Evolutionary conservation across 2,113 vertebrate genomes (phyloP), one percentile per base, ranked within the genome.

Genomic region (Notiomystis cincta): DNA sequence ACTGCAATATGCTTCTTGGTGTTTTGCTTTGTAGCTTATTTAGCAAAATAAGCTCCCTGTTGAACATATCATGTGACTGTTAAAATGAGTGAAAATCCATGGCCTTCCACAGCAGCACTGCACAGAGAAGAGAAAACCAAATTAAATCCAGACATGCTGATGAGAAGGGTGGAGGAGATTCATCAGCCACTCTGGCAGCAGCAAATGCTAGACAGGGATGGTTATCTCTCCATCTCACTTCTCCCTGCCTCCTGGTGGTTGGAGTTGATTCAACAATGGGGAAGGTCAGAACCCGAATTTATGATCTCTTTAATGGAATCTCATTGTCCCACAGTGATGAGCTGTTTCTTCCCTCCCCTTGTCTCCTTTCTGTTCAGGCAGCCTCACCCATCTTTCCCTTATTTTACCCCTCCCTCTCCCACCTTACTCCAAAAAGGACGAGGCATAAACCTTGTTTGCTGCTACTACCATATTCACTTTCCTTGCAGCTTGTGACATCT

Each of bases 21-120:
- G 90, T 90, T 96, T 95, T 96, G 71, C 90, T 94, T 89, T 93
- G 65, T 84, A 95, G 89, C 83, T 84, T 94, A 89, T 93, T 97
- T 92, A 90, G 92, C 64, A 93, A 90, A 95, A 89, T 84, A 94
- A 90, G 67, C 65, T 95, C 80, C 72, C 80, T 71, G 45, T 75
- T 90, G 90, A 87, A 87, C 90, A 79, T 42, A 78, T 94, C 88
- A 96, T 56, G 64, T 92, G 93, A 82, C 93, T 95, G 35, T 69
- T 71, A 78, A 92, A 94, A 90, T 87, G 57, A 96, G 65, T 90
- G 79, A 93, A 96, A 92, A 93, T 86, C 58, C 76, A 56, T 20
- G 71, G 69, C 33, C 47, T 93, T 94, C 81, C 66, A 82, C 53
- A 87, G 44, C 62, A 87, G 45, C 82, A 18, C 20, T 40, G 44